Percentiles rank a stretch among this genome's conserved stretches.
Conservation (phyloP, 2,888 invertebrate species). For the Rhagium mordax region DNA sequence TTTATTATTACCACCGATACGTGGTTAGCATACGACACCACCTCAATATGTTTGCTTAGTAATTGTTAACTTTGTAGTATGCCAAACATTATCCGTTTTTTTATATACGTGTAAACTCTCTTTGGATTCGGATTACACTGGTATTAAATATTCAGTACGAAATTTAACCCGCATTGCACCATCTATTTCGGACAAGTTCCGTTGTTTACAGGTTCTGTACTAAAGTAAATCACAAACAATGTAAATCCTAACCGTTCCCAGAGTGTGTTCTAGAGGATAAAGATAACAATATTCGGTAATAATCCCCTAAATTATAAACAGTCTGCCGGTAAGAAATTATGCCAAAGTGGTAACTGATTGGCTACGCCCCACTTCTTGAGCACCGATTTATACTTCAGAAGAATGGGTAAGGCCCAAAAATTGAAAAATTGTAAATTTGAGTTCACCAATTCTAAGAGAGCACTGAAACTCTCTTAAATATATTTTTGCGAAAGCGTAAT, state of each 20-base stretch:
- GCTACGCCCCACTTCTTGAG: too few relatives aligned
- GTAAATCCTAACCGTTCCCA: conserved; percentile 18
- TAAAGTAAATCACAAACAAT: conserved; percentile 25
- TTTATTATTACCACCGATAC: conserved; percentile 61
- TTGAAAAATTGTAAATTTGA: too few relatives aligned
- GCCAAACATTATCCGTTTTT: conserved; percentile 50
- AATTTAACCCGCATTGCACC: conserved; percentile 42
- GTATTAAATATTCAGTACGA: conserved; percentile 45
- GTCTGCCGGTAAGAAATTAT: background rate
- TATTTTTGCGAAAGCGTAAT: too few relatives aligned
- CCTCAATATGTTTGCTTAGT: conserved; percentile 59
- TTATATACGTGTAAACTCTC: conserved; percentile 43
- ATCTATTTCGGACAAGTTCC: conserved; percentile 30
- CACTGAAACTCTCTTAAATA: too few relatives aligned
- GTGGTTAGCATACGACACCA: conserved; percentile 58
- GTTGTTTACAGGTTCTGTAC: conserved; percentile 18
- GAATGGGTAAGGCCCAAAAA: too few relatives aligned
- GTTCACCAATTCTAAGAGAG: too few relatives aligned
- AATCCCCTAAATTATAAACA: background rate
- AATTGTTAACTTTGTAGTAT: conserved; percentile 57
- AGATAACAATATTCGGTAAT: conserved; percentile 14
- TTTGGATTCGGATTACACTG: conserved; percentile 42
- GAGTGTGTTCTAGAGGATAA: conserved; percentile 6
- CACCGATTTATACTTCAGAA: too few relatives aligned
- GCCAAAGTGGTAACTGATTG: too few relatives aligned